Conservation (phyloP, 2,113 vertebrate genomes). For the Syngnathus floridae region DNA sequence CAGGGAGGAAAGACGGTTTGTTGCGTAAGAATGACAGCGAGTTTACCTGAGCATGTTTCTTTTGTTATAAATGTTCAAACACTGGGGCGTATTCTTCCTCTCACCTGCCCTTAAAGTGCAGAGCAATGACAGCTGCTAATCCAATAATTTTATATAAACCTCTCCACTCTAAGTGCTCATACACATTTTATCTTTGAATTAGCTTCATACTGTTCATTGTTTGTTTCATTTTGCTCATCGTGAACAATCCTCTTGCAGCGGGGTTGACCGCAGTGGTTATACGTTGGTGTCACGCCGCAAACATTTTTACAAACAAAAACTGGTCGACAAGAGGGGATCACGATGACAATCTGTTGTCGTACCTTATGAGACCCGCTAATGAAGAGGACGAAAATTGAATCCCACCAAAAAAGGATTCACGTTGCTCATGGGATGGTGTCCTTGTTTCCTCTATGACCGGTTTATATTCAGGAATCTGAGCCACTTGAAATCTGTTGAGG, state of each 20-base stretch:
- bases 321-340: not conserved
- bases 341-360: not conserved
- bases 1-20: not conserved
- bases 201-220: slow-evolving; percentile 2
- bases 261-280: slow-evolving; percentile 13
- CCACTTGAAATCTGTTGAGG: slow-evolving; percentile 83
- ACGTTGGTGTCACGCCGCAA: slow-evolving; percentile 19
- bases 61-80: slow-evolving; percentile 30
- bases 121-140: slow-evolving; percentile 1
- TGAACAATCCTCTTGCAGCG: slow-evolving; percentile 21
- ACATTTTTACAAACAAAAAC: not conserved
- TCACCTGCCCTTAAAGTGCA: slow-evolving; percentile 4
- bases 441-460: slow-evolving; percentile 46
- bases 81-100: not conserved
- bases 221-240: not conserved
- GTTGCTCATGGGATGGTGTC: slow-evolving; percentile 44
- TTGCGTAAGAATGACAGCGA: not conserved
- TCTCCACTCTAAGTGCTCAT: not conserved
- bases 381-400: slow-evolving; percentile 49
- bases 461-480: slow-evolving; percentile 85
- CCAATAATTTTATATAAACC: not conserved
- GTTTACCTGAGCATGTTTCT: not conserved
- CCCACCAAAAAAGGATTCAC: slow-evolving; percentile 64
- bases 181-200: not conserved
- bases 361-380: slow-evolving; percentile 56